These are phyloP conservation scores for Labeo calbasu DNA, from an alignment of 2,797 vertebrate species.

Conservation along the genomic window DNA sequence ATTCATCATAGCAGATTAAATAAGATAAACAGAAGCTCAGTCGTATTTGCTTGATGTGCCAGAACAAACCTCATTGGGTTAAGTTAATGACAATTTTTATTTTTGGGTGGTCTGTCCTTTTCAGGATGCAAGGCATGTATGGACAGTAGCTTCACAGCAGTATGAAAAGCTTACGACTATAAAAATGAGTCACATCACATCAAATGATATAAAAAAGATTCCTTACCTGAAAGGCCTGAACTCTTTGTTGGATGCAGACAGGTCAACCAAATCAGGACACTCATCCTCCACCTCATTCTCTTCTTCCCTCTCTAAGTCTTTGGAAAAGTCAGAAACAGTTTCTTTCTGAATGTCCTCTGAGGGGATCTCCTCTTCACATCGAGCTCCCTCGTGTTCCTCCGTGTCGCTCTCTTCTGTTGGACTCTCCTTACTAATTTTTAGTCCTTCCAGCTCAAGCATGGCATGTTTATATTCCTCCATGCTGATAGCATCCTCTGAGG, in stretches of 20 bases:
- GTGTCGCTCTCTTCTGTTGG: slow-evolving; percentile 1
- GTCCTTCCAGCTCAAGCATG: slow-evolving; percentile 80
- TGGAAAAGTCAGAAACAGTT: slow-evolving; percentile 17
- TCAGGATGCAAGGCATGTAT: neutral
- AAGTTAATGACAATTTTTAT: neutral
- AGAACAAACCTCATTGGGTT: neutral
- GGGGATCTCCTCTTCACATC: slow-evolving; percentile 24
- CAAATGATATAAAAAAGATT: neutral
- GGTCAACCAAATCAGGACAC: slow-evolving; percentile 76
- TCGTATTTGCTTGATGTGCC: neutral
- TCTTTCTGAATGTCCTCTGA: neutral
- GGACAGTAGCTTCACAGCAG: too few species aligned
- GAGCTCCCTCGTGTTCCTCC: slow-evolving; percentile 40
- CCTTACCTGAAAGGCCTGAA: slow-evolving; percentile 82
- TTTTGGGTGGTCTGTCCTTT: neutral
- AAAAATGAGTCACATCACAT: neutral
- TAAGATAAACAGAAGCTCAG: neutral
- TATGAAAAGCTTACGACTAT: neutral
- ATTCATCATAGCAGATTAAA: neutral
- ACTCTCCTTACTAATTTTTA: slow-evolving; percentile 65
- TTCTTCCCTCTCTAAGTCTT: slow-evolving; percentile 19
- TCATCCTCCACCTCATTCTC: slow-evolving; percentile 68
- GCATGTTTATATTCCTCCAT: slow-evolving; percentile 79
- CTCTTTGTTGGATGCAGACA: slow-evolving; percentile 78
- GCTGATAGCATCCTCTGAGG: slow-evolving; percentile 64